Evolutionary conservation across 2,888 invertebrate species (phyloP).

Genomic region (Anaspis maculata): DNA sequence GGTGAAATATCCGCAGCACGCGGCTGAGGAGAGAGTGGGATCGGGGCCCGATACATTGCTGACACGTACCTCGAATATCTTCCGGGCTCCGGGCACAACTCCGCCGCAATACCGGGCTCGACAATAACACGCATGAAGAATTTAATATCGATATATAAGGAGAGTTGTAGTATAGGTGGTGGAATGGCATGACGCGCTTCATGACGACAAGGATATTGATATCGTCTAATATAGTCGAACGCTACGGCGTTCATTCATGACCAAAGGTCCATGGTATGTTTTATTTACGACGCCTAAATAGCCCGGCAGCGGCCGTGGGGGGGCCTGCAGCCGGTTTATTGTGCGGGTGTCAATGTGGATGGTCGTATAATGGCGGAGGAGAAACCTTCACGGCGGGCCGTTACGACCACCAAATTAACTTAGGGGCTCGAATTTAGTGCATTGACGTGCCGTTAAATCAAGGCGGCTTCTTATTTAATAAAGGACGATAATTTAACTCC

Average conservation of each 20-base stretch:
- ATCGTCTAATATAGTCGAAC: too few relatives aligned
- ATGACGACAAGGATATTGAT: too few relatives aligned
- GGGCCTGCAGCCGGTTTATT: constrained; percentile 4
- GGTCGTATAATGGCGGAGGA: constrained; percentile 9
- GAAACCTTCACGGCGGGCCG: too few relatives aligned
- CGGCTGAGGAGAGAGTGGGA: not conserved
- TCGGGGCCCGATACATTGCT: constrained; percentile 3
- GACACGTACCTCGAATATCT: constrained; percentile 24
- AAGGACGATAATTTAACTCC: constrained; percentile 10
- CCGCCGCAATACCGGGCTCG: constrained; percentile 20
- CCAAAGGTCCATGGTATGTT: too few relatives aligned
- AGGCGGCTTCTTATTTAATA: constrained; percentile 10
- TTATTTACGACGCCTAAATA: constrained; percentile 10
- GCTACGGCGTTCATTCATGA: too few relatives aligned
- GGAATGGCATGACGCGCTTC: too few relatives aligned
- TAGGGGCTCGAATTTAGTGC: constrained; percentile 8
- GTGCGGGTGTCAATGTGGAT: constrained; percentile 8
- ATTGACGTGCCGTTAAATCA: constrained; percentile 12
- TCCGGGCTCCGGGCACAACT: constrained; percentile 8
- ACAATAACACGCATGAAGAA: constrained; percentile 26
- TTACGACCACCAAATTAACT: constrained; percentile 7
- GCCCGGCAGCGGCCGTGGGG: too few relatives aligned
- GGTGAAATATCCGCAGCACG: not conserved
- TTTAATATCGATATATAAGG: constrained; percentile 22
- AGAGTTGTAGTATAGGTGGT: constrained; percentile 2